Conservation (phyloP, 2,113 vertebrate genomes). For the Rattus rattus region DNA sequence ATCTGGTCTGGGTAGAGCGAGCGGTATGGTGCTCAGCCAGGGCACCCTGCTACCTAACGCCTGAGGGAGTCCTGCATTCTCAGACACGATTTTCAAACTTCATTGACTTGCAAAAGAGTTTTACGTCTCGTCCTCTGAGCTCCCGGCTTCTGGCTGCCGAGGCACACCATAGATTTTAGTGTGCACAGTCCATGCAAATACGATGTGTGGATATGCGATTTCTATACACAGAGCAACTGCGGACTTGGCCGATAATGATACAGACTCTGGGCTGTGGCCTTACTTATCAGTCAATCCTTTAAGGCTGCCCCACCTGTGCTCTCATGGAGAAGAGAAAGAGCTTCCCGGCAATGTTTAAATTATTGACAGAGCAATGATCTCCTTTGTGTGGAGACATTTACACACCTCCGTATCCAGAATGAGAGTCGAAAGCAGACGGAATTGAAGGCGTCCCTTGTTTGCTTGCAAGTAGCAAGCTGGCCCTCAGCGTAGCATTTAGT, state of each 20-base stretch:
- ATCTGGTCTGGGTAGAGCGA: background rate
- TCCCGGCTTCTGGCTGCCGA: background rate
- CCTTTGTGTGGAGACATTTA: background rate
- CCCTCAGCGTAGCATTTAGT: background rate
- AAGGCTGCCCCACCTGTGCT: background rate
- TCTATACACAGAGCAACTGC: background rate
- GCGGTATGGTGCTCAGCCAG: background rate
- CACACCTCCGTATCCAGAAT: background rate
- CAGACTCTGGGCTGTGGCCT: too few relatives aligned
- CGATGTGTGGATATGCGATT: background rate
- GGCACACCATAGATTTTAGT: background rate
- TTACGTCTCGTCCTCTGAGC: background rate
- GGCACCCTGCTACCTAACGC: background rate
- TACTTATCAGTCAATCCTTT: accelerated
- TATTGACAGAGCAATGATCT: background rate
- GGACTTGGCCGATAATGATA: background rate
- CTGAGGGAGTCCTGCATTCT: background rate
- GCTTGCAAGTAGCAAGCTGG: background rate
- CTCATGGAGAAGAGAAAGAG: background rate
- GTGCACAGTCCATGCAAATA: background rate
- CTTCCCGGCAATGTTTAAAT: background rate
- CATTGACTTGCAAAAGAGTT: background rate
- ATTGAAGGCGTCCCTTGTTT: background rate
- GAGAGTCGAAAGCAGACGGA: background rate
- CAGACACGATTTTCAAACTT: background rate